Conservation (phyloP, 2,113 vertebrate species). For the Chinchilla lanigera region DNA sequence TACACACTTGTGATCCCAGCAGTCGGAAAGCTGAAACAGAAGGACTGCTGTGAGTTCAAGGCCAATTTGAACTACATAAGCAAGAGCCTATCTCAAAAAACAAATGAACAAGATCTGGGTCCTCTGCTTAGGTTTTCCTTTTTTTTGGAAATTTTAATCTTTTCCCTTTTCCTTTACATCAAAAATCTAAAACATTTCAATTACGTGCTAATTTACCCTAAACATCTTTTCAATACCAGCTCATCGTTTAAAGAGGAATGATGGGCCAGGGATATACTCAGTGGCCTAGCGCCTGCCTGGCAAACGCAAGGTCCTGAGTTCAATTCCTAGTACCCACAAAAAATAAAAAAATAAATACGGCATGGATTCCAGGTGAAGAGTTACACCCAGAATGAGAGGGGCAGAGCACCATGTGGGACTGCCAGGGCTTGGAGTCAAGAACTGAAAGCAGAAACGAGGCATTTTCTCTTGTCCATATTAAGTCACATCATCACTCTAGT, state of each 20-base stretch:
- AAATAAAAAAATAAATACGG: background rate
- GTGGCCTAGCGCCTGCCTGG: no score
- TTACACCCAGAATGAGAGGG: background rate
- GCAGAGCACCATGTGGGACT: background rate
- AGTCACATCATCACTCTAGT: background rate
- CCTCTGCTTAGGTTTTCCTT: background rate
- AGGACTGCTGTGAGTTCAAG: background rate
- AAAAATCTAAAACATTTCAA: background rate
- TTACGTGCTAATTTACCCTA: background rate
- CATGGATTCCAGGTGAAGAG: background rate
- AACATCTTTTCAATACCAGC: background rate
- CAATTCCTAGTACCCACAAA: background rate
- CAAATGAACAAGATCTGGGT: background rate
- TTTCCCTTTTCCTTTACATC: background rate
- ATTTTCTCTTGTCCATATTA: background rate
- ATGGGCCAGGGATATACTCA: no score
- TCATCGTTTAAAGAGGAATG: slow-evolving; percentile 2
- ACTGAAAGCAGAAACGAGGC: background rate
- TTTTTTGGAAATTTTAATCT: background rate
- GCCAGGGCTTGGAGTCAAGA: background rate
- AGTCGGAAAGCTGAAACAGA: background rate
- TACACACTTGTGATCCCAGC: background rate
- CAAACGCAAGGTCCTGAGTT: no score
- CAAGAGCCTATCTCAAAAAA: background rate
- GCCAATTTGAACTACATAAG: background rate